Conservation (phyloP, 2,113 vertebrate genomes). For the Pygoscelis adeliae region DNA sequence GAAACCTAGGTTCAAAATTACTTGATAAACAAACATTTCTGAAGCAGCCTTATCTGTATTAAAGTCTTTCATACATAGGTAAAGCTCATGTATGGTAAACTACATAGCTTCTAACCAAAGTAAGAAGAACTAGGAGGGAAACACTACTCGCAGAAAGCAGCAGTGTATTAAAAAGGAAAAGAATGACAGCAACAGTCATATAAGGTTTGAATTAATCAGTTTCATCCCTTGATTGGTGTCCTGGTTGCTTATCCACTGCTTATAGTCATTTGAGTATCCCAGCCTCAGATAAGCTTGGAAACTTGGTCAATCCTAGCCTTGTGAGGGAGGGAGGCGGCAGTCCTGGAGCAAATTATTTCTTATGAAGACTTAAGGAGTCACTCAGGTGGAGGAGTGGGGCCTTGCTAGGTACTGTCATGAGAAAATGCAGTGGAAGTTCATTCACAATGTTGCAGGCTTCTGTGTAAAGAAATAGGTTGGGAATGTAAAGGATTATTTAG, state of each 20-base stretch:
- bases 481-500: background rate
- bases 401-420: background rate
- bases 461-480: background rate
- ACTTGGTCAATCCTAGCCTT: background rate
- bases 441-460: background rate
- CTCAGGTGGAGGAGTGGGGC: accelerated
- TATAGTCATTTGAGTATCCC: background rate
- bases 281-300: background rate
- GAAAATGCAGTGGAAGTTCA: background rate
- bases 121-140: background rate
- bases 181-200: background rate
- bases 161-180: background rate
- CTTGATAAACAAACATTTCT: background rate
- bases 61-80: background rate
- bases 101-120: background rate
- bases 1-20: background rate
- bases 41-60: background rate
- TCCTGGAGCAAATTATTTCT: background rate
- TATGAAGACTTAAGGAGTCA: background rate
- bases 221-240: background rate
- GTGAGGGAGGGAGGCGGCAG: background rate
- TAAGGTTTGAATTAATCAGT: background rate
- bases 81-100: background rate
- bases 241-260: background rate
- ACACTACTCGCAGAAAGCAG: background rate